Base-by-base conservation (phyloP, 1,140 invertebrate genomes). In the Batillaria attramentaria region DNA sequence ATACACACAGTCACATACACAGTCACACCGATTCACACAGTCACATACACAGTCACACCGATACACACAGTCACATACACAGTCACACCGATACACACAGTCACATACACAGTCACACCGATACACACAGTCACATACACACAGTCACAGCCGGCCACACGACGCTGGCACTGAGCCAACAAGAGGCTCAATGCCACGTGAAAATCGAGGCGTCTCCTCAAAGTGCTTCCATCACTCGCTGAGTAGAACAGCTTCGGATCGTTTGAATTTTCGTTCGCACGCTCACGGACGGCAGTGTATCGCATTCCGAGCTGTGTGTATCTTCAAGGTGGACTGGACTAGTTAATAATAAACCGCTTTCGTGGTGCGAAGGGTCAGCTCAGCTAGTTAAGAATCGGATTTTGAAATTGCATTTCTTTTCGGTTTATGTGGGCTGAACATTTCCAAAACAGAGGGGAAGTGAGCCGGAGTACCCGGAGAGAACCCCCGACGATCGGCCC, bases 1-100 rank as follows among this genome's bases (percentile, higher is more conserved):
- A 65, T 33, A 65, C 6, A 65, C 13, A 16, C 18, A 20, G 18
- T n/a, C 18, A 20, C 28, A 20, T 18, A 33, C 65, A 33, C 31
- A 68, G n/a, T 33, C 31, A 68, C 65, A 68, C 31, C 28, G n/a
- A 68, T 18, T 33, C 65, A 68, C 31, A 68, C 65, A 68, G 6
- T 33, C 65, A 68, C 31, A 68, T 33, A 68, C 31, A 68, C 10
- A 68, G 10, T 6, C 65, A 33, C 31, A 33, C 65, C 10, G 20
- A 41, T 35, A 20, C 20, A 16, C 66, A 69, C 6, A 41, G 10
- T 16, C 2, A 41, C 66, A 69, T 18, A 41, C 66, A 69, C 66
- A 39, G 33, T 31, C 6, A 39, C 66, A 69, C 66, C 35, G 33
- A 69, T 37, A 69, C 66, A 35, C 33, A 35, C 33, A 69, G 16